Evolutionary conservation across 2,113 vertebrate species (phyloP).

Genomic region (Athene noctua): DNA sequence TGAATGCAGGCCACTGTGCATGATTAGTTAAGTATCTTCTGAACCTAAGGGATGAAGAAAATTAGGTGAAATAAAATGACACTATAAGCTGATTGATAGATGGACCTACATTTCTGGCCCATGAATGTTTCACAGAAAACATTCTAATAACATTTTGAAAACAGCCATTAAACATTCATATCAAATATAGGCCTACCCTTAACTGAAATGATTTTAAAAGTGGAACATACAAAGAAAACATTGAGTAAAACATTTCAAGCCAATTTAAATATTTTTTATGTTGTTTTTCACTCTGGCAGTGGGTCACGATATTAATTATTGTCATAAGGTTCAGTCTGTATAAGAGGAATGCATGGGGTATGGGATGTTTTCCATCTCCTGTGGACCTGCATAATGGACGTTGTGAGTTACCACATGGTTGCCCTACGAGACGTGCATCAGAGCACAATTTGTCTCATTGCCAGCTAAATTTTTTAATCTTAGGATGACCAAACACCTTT

Average conservation of each 20-base stretch:
- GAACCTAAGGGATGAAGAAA: not conserved
- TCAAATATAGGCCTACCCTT: not conserved
- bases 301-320: not conserved
- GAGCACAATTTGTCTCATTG: not conserved
- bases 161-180: not conserved
- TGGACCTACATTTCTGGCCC: not conserved
- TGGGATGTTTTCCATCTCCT: not conserved
- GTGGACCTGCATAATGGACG: not conserved
- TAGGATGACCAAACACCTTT: not conserved
- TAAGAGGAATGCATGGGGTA: not conserved
- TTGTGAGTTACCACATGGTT: not conserved
- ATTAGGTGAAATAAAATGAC: not conserved
- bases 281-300: not conserved
- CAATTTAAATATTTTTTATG: not conserved
- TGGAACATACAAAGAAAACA: not conserved
- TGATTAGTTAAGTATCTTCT: not conserved
- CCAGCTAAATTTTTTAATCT: not conserved
- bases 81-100: not conserved
- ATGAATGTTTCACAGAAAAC: not conserved
- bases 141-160: not conserved
- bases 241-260: not conserved
- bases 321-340: not conserved
- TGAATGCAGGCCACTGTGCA: rapidly evolving
- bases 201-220: not conserved
- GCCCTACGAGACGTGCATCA: not conserved